Evolutionary conservation across 1,140 invertebrate species (phyloP).

Genomic region (Camponotus floridanus): DNA sequence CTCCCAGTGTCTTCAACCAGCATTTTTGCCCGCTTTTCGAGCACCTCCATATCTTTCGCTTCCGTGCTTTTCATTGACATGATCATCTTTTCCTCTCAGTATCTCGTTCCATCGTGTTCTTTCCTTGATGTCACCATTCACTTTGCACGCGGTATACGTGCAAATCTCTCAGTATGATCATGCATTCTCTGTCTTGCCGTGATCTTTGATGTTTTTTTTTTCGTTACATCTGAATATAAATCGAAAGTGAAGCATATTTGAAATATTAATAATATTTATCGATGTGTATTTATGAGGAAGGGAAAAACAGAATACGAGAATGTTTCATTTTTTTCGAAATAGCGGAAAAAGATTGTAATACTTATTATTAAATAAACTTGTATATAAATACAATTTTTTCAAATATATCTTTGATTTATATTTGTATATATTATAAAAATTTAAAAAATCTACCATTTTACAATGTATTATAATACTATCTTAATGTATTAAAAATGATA

Average conservation of each 20-base stretch:
- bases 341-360: background rate
- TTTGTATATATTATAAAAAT: background rate
- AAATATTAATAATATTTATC: background rate
- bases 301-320: background rate
- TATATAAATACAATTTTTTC: background rate
- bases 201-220: conserved; percentile 1
- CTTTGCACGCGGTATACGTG: conserved; percentile 53
- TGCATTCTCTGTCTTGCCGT: background rate
- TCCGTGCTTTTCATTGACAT: conserved; percentile 43
- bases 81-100: background rate
- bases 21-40: background rate
- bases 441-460: background rate
- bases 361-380: background rate
- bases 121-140: conserved; percentile 58
- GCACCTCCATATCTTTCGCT: conserved; percentile 41
- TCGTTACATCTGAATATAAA: conserved; percentile 1
- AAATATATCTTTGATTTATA: background rate
- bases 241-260: background rate
- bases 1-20: conserved; percentile 49
- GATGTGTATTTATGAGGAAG: background rate
- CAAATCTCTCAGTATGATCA: background rate
- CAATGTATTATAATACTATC: background rate
- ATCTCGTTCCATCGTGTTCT: conserved; percentile 21
- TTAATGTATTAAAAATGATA: conserved; percentile 12
- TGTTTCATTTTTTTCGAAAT: background rate